Base-by-base conservation (phyloP, 2,113 vertebrate species). In the Pyrgilauda ruficollis region DNA sequence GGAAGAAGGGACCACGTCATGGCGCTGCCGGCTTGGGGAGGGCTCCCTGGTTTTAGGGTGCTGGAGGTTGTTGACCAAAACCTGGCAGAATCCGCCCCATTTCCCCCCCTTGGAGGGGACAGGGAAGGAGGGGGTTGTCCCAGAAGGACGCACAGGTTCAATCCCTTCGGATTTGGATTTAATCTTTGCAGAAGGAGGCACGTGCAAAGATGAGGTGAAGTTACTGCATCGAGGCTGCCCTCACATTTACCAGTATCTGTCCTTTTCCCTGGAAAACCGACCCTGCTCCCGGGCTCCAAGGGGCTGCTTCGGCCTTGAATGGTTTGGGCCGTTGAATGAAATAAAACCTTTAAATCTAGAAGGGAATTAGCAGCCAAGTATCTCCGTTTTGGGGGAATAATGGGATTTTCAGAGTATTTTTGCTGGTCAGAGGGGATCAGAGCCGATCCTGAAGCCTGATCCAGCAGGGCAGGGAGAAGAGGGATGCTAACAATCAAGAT, bases 1-100 rank as follows among this genome's bases (percentile, higher is more conserved):
- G 47, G 39, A 12, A 20, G 43, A 41, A 78, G 83, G 73, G 75
- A 26, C 95, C 93, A 90, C 96, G 20, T 90, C 86, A 94, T 92
- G 73, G 90, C 87, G 0, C 66, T 92, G 93, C 92, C 93, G 61
- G 87, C 21, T 41, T 33, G 67, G 72, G 86, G 69, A 79, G 55
- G 69, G 47, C 4, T 86, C 72, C 75, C 39, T 46, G 4, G 1
- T 37, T 67, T 63, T 20, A 1, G 5, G 69, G 58, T 33, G 79
- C 63, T 81, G 37, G 50, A 80, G 77, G 59, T 24, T 26, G 63
- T 33, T 82, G 50, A 82, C 56, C 77, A 85, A 70, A 88, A 94
- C 43, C 47, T 74, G 86, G 61, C 83, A 61, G 55, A 90, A 78
- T 62, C 64, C 2, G 0, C 83, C 66, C 74, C 26, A 0, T 85